Evolutionary conservation across 2,797 vertebrate genomes (phyloP), one percentile per base, ranked within the genome.

Genomic region (Enteromius thamalakanensis): DNA sequence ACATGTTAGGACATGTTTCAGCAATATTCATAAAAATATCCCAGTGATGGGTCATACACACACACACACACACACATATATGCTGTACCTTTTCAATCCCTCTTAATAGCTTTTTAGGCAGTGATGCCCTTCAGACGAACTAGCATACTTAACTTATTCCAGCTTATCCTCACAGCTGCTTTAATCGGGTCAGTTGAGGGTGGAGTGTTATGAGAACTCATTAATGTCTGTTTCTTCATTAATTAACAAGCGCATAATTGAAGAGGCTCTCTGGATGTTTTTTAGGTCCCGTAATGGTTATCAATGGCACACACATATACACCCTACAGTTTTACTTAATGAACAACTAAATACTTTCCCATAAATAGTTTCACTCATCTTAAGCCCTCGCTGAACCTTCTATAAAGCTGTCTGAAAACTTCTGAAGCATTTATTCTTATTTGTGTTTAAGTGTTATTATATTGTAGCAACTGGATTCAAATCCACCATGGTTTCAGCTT

Each of bases 191-290:
- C 67, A 70, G 37, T 8, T 72, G 15, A 69, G 68, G 68, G 45
- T 47, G 21, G 23, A 32, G 69, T 45, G 32, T 60, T 72, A 60
- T 49, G 19, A 71, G 58, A 71, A 71, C 58, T 78, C 53, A 58
- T 78, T 83, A 83, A 70, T 51, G 53, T 75, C 53, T 78, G 74
- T 76, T 78, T 83, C 75, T 77, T 78, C 64, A 37, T 77, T 78
- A 78, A 70, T 83, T 83, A 78, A 67, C 49, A 60, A 70, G 53
- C 19, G 29, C 68, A 40, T 71, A 83, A 83, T 83, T 78, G 53
- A 34, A 21, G 42, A 29, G 60, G 29, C 80, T 75, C 17, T 14
- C 45, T 58, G 26, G 37, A 26, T 26, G 47, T n/a, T n/a, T 78
- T 14, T 76, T 53, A 37, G 65, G 75, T 70, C 55, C 19, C 5